Base-by-base conservation (phyloP, 1,140 invertebrate species). In the Eufriesea mexicana region DNA sequence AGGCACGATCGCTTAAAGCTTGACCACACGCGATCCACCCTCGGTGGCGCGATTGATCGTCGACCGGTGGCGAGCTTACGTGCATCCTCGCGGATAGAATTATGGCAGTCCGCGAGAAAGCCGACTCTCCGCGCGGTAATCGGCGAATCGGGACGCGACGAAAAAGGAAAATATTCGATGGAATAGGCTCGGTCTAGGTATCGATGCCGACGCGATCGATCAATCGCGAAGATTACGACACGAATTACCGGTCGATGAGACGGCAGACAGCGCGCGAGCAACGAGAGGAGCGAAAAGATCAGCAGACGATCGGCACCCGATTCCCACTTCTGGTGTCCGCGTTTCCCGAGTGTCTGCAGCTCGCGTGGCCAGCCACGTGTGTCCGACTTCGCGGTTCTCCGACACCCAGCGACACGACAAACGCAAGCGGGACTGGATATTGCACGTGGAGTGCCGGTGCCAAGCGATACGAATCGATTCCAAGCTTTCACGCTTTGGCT, bases 351-450 rank as follows among this genome's bases (percentile, higher is more conserved):
- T 61, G 77, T 51, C 47, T 55, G 76, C 57, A 16, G 14, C 47
- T 83, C 77, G 70, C 83, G 83, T 84, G 83, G 83, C 71, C 47
- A 25, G 83, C 77, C 78, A 84, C 83, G 78, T 74, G 83, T 75
- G 59, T 42, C 35, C 12, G 49, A 49, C 14, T 57, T 49, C 23
- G 59, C n/a, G n/a, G 67, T 70, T 47, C 54, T 75, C 35, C 35
- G 61, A 42, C 49, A 64, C 20, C 55, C 20, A 25, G 16, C 35
- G 47, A 45, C 64, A 47, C 61, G 67, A 79, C 77, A 51, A 49
- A 47, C 66, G 23, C 25, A 18, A 51, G 28, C 47, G 57, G 9
- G 20, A 20, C 45, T 51, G 78, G 57, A 42, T 71, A 61, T 71
- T 71, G 66, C 68, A 62, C 67, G 78, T n/a, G 57, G 55, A 72